Percentiles rank a stretch among this genome's conserved stretches.
These are phyloP conservation scores for Pinna nobilis DNA, from an alignment of 1,140 invertebrate genomes.

Conservation along the genomic window DNA sequence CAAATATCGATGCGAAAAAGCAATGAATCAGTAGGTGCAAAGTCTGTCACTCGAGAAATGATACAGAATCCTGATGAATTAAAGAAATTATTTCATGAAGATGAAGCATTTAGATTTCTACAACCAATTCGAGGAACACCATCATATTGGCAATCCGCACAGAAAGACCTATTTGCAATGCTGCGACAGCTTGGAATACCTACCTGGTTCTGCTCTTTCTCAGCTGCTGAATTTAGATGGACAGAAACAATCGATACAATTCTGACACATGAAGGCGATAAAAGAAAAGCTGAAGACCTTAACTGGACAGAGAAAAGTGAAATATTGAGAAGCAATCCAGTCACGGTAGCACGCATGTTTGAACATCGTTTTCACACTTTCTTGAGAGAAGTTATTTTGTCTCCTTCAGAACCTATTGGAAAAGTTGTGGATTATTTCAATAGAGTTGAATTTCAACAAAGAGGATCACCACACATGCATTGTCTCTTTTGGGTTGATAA, in stretches of 20 bases:
- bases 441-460: constrained; percentile 74
- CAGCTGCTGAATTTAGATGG: constrained; percentile 46
- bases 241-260: constrained; percentile 29
- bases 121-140: constrained; percentile 43
- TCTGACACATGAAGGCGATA: constrained; percentile 16
- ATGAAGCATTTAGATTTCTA: constrained; percentile 42
- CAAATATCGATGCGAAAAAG: too few relatives aligned
- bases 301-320: constrained; percentile 29
- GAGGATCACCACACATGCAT: constrained; percentile 74
- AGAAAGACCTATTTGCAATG: constrained; percentile 55
- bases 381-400: background rate
- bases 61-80: constrained; percentile 9
- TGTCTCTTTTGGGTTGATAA: constrained; percentile 57
- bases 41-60: constrained; percentile 12
- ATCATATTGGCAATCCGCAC: constrained; percentile 31
- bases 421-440: constrained; percentile 51
- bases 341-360: constrained; percentile 1
- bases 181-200: constrained; percentile 42
- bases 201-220: constrained; percentile 44
- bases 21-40: constrained; percentile 1
- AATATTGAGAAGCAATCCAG: constrained; percentile 1
- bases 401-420: background rate
- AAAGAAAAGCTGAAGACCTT: background rate
- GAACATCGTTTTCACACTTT: constrained; percentile 1
- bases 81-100: constrained; percentile 19